phyloP scores from a whole-genome alignment of 1,140 invertebrate genomes.

The Drusus annulatus region DNA sequence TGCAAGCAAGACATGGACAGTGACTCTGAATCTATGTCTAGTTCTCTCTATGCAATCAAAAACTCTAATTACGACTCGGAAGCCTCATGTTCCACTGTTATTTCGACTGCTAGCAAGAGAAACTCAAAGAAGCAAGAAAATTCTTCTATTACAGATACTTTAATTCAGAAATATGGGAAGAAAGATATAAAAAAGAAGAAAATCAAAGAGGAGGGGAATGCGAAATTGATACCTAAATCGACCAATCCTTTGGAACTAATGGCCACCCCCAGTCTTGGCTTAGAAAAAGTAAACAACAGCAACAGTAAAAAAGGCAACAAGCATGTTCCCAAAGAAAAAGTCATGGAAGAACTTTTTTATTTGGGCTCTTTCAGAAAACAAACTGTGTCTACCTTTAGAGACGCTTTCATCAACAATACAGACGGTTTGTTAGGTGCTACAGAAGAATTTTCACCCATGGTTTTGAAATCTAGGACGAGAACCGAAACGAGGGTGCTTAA shows the following conservation, averaged over 20 bases:
- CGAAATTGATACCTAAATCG: conserved; percentile 72
- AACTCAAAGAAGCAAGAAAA: conserved; percentile 67
- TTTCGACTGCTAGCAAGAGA: conserved; percentile 70
- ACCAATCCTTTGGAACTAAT: conserved; percentile 74
- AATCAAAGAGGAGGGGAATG: conserved; percentile 69
- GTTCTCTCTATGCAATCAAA: conserved; percentile 75
- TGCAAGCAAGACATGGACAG: conserved; percentile 73
- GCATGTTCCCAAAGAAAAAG: conserved; percentile 70
- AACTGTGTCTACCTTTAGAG: conserved; percentile 78
- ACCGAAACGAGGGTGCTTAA: conserved; percentile 84
- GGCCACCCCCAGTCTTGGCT: conserved; percentile 72
- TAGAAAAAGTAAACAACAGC: conserved; percentile 67
- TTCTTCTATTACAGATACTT: conserved; percentile 78
- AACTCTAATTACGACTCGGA: conserved; percentile 78
- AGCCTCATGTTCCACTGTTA: conserved; percentile 75
- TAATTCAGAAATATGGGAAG: conserved; percentile 76
- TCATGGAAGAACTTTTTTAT: conserved; percentile 72
- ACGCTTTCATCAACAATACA: conserved; percentile 78
- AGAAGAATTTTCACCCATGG: conserved; percentile 78
- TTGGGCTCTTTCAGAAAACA: conserved; percentile 81
- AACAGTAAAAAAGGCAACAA: conserved; percentile 69
- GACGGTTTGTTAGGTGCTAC: conserved; percentile 71
- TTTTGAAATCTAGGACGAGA: conserved; percentile 81
- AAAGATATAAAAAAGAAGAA: conserved; percentile 74
- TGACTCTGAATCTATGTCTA: conserved; percentile 78